These are phyloP conservation scores for Pardosa pseudoannulata DNA, from an alignment of 2,888 invertebrate species.

Conservation along the genomic window DNA sequence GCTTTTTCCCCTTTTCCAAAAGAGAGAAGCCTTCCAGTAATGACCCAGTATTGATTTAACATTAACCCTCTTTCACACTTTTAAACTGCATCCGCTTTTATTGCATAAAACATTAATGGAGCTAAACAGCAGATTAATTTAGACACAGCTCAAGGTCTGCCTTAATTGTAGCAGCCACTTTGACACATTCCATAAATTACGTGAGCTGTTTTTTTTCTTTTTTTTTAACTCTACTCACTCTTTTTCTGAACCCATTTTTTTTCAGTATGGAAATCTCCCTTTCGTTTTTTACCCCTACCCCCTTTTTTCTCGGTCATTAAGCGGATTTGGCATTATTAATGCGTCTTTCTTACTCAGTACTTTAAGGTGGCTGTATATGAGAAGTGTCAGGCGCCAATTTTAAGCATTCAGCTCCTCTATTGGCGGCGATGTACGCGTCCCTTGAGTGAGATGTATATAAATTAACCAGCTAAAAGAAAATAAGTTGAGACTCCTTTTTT, in stretches of 20 bases:
- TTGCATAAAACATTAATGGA: slow-evolving; percentile 73
- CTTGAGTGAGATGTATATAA: too few species aligned
- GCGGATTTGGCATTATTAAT: slow-evolving; percentile 70
- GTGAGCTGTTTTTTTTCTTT: slow-evolving; percentile 3
- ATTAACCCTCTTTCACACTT: slow-evolving; percentile 72
- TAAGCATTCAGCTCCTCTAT: background rate
- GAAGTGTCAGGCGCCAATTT: slow-evolving; percentile 36
- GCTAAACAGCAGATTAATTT: slow-evolving; percentile 72
- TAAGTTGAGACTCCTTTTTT: too few species aligned
- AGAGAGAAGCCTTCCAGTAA: slow-evolving; percentile 47
- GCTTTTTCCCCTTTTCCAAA: background rate
- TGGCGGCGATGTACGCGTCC: background rate
- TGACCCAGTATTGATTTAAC: slow-evolving; percentile 70
- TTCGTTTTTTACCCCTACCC: slow-evolving; percentile 14
- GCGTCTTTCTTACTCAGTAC: slow-evolving; percentile 46
- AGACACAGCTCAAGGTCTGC: slow-evolving; percentile 63
- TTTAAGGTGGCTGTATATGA: slow-evolving; percentile 22
- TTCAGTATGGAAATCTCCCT: slow-evolving; percentile 1
- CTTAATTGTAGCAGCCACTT: slow-evolving; percentile 71
- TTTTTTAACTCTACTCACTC: slow-evolving; percentile 24
- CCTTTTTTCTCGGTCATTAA: slow-evolving; percentile 56
- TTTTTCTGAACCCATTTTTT: background rate
- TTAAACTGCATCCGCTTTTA: slow-evolving; percentile 69
- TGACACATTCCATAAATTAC: slow-evolving; percentile 72
- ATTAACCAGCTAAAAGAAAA: too few species aligned